Evolutionary conservation across 1,140 invertebrate genomes (phyloP), one percentile per base, ranked within the genome.

Genomic region (Bombus waltoni): DNA sequence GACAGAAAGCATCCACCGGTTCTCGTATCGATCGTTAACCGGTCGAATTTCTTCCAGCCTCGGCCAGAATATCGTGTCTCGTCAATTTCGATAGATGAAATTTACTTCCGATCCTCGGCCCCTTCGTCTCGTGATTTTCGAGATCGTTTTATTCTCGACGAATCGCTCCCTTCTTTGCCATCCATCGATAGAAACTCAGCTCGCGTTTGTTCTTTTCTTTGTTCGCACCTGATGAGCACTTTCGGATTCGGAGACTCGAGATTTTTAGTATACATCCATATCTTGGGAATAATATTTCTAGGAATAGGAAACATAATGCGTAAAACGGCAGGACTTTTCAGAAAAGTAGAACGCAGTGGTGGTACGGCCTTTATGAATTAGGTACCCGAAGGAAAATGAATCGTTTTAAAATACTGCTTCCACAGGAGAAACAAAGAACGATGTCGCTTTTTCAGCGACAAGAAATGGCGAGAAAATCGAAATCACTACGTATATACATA

Each of bases 11-110:
- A 10, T n/a, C 11, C 28, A 13, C 3, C 40, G 32, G n/a, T 28
- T 38, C 28, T 71, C 32, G 66, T 62, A 62, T 79, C 76, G 65
- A 79, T 35, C 83, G 66, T 70, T 72, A 53, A 71, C 44, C 47
- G 32, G 59, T 66, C 35, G 83, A 85, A 53, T 80, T 72, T 62
- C 66, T 78, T 38, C 40, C 44, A 38, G 42, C 11, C 28, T 35
- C 28, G 35, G 28, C 5, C 13, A 13, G 13, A 8, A n/a, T 25
- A 73, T 53, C 32, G 47, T 25, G 47, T 80, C 53, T 73, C 76
- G 18, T 53, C 83, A 65, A 72, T 85, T 80, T 59, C 47, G 53
- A 62, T 62, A 80, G 80, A 80, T 62, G 76, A 80, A 62, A 80
- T 85, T 53, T 72, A 71, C 42, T 13, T 10, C 0, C 18, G 25